phyloP scores from a whole-genome alignment of 2,888 invertebrate species.

The Polydrusus cervinus region DNA sequence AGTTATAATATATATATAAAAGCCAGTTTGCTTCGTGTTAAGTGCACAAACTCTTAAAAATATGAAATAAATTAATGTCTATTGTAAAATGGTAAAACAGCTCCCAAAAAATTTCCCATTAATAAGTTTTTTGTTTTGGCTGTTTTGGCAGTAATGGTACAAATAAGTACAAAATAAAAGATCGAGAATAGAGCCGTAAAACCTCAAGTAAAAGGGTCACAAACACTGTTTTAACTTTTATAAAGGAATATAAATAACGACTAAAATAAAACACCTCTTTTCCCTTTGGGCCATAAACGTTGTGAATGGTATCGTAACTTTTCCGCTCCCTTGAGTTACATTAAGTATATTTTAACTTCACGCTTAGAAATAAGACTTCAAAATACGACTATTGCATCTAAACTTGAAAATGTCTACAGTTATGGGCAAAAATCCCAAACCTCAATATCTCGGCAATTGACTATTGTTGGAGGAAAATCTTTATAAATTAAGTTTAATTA shows the following conservation, averaged over 20 bases:
- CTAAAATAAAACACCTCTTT: constrained; percentile 15
- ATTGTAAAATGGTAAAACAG: not conserved
- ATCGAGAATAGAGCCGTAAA: not conserved
- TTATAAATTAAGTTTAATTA: too few relatives aligned
- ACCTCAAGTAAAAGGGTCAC: not conserved
- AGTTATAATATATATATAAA: too few relatives aligned
- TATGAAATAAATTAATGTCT: not conserved
- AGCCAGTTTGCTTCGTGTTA: too few relatives aligned
- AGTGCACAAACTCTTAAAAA: too few relatives aligned
- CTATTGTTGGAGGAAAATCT: too few relatives aligned
- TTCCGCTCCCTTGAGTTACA: constrained; percentile 8
- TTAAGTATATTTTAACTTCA: constrained; percentile 12
- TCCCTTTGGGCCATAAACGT: constrained; percentile 12
- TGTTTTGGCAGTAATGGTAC: not conserved
- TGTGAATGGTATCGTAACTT: not conserved
- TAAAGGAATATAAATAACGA: constrained; percentile 11
- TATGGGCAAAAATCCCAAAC: too few relatives aligned
- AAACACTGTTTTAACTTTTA: constrained; percentile 16
- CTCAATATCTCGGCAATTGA: too few relatives aligned
- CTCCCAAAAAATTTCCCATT: too few relatives aligned
- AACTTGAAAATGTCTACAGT: not conserved
- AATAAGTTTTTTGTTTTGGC: too few relatives aligned
- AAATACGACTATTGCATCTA: not conserved
- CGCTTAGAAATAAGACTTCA: not conserved
- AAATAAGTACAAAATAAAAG: not conserved